A percentile compares a stretch with the other conserved stretches of the same genome.
Conservation (phyloP, 2,888 invertebrate species). For the Eupithecia subfuscata region DNA sequence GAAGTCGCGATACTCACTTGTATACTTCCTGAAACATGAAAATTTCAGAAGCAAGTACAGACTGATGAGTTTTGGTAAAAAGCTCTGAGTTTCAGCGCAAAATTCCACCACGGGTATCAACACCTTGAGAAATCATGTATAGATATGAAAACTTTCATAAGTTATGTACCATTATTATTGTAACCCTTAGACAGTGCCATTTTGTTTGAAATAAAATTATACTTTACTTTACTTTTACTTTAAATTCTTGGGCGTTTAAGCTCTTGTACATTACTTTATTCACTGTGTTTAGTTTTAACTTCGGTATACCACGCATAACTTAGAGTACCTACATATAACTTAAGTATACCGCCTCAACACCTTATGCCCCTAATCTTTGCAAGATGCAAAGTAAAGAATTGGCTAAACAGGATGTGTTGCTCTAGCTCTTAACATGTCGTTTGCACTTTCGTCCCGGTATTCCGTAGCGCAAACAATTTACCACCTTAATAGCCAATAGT, state of each 20-base stretch:
- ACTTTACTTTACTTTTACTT: too few species aligned
- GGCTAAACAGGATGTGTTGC: neutral
- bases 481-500: conserved; percentile 24
- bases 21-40: conserved; percentile 23
- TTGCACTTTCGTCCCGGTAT: neutral
- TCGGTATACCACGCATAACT: too few species aligned
- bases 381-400: neutral
- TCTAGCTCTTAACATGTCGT: too few species aligned
- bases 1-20: conserved; percentile 32
- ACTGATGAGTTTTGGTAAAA: neutral
- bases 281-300: too few species aligned
- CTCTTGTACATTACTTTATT: neutral
- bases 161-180: too few species aligned
- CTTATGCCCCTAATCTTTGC: neutral
- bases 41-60: conserved; percentile 4
- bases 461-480: conserved; percentile 9
- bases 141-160: too few species aligned
- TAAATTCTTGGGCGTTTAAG: neutral
- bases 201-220: too few species aligned
- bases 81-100: neutral
- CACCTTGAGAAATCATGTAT: too few species aligned
- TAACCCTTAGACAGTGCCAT: too few species aligned
- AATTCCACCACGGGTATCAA: too few species aligned
- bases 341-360: too few species aligned
- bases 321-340: too few species aligned